A percentile compares a stretch with the other conserved stretches of the same genome.
These are phyloP conservation scores for Drosophila eugracilis DNA, from an alignment of 1,140 invertebrate species.

Conservation along the genomic window DNA sequence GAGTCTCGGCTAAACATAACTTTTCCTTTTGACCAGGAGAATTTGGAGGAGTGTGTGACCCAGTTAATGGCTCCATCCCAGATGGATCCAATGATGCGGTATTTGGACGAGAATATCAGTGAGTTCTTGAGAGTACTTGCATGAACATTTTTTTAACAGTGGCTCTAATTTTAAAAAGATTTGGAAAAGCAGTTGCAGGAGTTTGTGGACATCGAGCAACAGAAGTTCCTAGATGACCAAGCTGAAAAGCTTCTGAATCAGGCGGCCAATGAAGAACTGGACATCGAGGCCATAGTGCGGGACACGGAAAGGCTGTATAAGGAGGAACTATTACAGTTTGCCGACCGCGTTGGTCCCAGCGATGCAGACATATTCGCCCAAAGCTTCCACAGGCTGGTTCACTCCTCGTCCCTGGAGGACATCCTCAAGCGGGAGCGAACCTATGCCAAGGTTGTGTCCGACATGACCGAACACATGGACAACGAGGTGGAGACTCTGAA, in stretches of 20 bases:
- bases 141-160: too few relatives aligned
- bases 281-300: slow-evolving; percentile 89
- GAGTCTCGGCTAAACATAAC: slow-evolving; percentile 49
- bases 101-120: slow-evolving; percentile 85
- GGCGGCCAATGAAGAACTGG: slow-evolving; percentile 86
- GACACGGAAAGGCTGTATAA: slow-evolving; percentile 90
- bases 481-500: slow-evolving; percentile 88
- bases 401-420: slow-evolving; percentile 91
- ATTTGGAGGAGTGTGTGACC: slow-evolving; percentile 84
- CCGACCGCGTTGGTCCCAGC: slow-evolving; percentile 89
- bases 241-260: slow-evolving; percentile 85
- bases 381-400: slow-evolving; percentile 92
- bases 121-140: slow-evolving; percentile 11
- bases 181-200: slow-evolving; percentile 75
- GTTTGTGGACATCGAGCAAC: slow-evolving; percentile 86
- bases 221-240: slow-evolving; percentile 86
- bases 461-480: slow-evolving; percentile 88
- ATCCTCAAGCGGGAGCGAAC: slow-evolving; percentile 92
- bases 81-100: slow-evolving; percentile 85
- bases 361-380: slow-evolving; percentile 93
- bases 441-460: slow-evolving; percentile 90
- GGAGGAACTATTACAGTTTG: slow-evolving; percentile 89
- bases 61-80: slow-evolving; percentile 74
- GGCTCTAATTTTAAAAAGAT: slow-evolving; percentile 13
- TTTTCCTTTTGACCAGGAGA: slow-evolving; percentile 83